Evolutionary conservation across 2,888 invertebrate species (phyloP), one percentile per base, ranked within the genome.

Genomic region (Lasius platythorax): DNA sequence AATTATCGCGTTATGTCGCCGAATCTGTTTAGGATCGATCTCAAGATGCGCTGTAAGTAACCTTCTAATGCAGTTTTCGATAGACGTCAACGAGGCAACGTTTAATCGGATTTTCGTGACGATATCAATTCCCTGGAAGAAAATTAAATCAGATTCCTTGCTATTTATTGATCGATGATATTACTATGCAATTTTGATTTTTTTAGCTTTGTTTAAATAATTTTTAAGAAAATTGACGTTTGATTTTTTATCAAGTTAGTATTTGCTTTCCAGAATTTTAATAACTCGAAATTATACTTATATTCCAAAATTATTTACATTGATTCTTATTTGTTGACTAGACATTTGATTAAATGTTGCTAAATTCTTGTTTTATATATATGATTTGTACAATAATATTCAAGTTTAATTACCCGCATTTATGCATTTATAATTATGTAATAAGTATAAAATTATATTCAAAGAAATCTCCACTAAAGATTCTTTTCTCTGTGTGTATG

Each of bases 1-100:
- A 81, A 81, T 81, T 81, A 73, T 46, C 23, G 70, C 78, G 40
- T 23, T 75, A 50, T 50, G 15, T 11, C 58, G 46, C 23, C 30
- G 61, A 46, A 61, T 73, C 79, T 81, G 79, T 18, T 63, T 18
- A 28, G 46, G 28, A 81, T 81, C 73, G 73, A 81, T 50, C 56
- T 30, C 37, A 40, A n/a, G 9, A 12, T 33, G n/a, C 30, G 23
- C 53, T 53, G n/a, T 53, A 53, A 53, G 33, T 50, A 75, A 61
- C 37, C 33, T 50, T 66, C 46, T 23, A 30, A 11, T 37, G 33
- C 50, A 11, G 3, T 66, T 18, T 50, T 66, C 50, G 33, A 66
- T 18, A 23, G 23, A 56, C 15, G 46, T n/a, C n/a, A n/a, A 18
- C 8, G 23, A 30, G 43, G 5, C 46, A 33, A 61, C 33, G 64